Evolutionary conservation across 2,888 invertebrate species (phyloP).

Genomic region (Diarsia mendica): DNA sequence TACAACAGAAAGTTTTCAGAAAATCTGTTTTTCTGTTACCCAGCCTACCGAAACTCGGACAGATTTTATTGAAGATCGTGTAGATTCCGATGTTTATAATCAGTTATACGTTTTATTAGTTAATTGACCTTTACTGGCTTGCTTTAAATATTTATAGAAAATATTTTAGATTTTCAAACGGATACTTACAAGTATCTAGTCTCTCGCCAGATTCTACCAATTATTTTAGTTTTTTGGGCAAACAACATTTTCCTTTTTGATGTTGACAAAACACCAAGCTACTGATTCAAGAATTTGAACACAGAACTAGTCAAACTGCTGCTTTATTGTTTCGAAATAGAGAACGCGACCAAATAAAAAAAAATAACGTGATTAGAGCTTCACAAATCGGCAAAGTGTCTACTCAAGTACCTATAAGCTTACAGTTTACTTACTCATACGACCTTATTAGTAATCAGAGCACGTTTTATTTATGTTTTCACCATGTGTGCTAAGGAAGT

Average conservation of each 20-base stretch:
- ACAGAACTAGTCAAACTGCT: background rate
- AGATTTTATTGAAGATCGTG: background rate
- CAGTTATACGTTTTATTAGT: background rate
- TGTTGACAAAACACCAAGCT: background rate
- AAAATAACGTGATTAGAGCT: background rate
- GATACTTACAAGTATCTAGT: background rate
- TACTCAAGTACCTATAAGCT: background rate
- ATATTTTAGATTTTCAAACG: background rate
- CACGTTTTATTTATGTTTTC: conserved; percentile 31
- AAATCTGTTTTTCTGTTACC: background rate
- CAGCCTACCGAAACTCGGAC: background rate
- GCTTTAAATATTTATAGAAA: background rate
- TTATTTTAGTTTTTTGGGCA: background rate
- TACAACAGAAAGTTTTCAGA: background rate
- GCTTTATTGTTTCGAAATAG: background rate
- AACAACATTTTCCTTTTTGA: background rate
- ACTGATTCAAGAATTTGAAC: background rate
- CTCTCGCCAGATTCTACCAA: background rate
- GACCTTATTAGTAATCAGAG: conserved; percentile 8
- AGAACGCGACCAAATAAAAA: background rate
- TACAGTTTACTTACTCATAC: background rate
- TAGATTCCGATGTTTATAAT: background rate
- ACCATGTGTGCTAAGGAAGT: conserved; percentile 31
- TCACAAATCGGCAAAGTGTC: background rate
- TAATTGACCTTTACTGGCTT: background rate